phyloP scores from a whole-genome alignment of 2,797 vertebrate genomes.

The Ataeniobius toweri region DNA sequence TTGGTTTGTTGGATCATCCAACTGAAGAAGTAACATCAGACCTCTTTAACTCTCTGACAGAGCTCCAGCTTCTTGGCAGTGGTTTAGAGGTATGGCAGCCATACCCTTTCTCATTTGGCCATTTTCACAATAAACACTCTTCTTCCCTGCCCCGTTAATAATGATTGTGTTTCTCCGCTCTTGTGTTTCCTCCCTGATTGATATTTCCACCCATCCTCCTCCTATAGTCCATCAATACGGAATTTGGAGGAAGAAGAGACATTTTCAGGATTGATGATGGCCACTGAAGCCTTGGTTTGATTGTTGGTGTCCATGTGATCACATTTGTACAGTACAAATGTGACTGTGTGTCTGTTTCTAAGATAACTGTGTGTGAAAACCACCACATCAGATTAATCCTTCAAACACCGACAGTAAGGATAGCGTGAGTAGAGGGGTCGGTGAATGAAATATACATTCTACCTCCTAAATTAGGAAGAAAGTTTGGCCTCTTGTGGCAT shows the following conservation, averaged over 20 bases:
- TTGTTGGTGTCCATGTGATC: not conserved
- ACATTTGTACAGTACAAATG: not conserved
- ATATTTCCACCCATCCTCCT: conserved; percentile 45
- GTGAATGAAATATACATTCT: conserved; percentile 42
- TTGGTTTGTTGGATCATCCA: no score
- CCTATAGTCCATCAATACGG: conserved; percentile 57
- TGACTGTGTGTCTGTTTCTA: not conserved
- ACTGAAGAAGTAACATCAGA: not conserved
- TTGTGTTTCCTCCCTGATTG: conserved; percentile 55
- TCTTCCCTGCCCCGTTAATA: conserved; percentile 56
- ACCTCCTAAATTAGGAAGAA: conserved; percentile 59
- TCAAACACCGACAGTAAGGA: conserved; percentile 49
- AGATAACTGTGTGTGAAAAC: conserved; percentile 22
- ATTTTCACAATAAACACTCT: conserved; percentile 40
- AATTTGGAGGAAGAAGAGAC: conserved; percentile 42
- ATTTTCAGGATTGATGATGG: conserved; percentile 56
- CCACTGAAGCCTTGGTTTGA: conserved; percentile 30
- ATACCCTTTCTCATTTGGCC: conserved; percentile 49
- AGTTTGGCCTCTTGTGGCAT: conserved; percentile 60
- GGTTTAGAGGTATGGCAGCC: not conserved
- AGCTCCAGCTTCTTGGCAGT: not conserved
- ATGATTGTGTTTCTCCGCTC: conserved; percentile 52
- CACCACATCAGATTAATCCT: conserved; percentile 68
- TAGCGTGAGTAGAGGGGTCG: conserved; percentile 8
- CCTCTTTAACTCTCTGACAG: not conserved